phyloP scores from a whole-genome alignment of 1,140 invertebrate species.

The Drosophila insularis region DNA sequence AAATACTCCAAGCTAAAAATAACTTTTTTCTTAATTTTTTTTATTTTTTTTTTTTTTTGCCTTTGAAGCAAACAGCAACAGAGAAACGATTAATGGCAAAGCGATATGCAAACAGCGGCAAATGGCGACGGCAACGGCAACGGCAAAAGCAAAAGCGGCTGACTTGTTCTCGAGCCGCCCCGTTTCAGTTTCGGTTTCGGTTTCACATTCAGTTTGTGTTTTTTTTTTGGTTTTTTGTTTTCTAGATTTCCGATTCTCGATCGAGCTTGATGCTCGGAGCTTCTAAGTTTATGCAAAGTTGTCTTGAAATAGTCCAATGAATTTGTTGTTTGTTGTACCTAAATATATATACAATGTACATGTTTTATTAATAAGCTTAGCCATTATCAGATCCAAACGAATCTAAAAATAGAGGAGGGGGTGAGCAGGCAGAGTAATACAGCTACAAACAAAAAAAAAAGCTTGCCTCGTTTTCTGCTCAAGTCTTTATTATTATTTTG shows the following conservation, averaged over 20 bases:
- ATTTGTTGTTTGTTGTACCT: slow-evolving; percentile 7
- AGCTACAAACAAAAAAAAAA: background rate
- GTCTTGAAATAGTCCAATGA: slow-evolving; percentile 6
- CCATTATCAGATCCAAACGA: slow-evolving; percentile 38
- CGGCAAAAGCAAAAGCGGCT: background rate
- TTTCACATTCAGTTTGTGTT: background rate
- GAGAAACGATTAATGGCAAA: slow-evolving; percentile 47
- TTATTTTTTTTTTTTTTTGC: slow-evolving; percentile 31
- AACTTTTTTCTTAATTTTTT: slow-evolving; percentile 41
- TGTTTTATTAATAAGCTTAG: slow-evolving; percentile 58
- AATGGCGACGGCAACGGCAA: slow-evolving; percentile 4
- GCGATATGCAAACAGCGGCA: slow-evolving; percentile 55
- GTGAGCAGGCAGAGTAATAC: background rate
- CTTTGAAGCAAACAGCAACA: slow-evolving; percentile 45
- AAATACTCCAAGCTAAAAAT: slow-evolving; percentile 77
- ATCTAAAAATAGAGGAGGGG: slow-evolving; percentile 43
- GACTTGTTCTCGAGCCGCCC: slow-evolving; percentile 9
- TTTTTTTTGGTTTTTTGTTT: background rate
- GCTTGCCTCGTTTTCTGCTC: slow-evolving; percentile 3
- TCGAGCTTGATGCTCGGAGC: background rate
- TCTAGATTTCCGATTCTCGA: background rate
- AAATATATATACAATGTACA: slow-evolving; percentile 8
- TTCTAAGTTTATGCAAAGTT: slow-evolving; percentile 13
- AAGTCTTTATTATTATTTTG: background rate
- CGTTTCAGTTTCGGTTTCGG: background rate